Evolutionary conservation across 2,113 vertebrate species (phyloP).

Genomic region (Candoia aspera): DNA sequence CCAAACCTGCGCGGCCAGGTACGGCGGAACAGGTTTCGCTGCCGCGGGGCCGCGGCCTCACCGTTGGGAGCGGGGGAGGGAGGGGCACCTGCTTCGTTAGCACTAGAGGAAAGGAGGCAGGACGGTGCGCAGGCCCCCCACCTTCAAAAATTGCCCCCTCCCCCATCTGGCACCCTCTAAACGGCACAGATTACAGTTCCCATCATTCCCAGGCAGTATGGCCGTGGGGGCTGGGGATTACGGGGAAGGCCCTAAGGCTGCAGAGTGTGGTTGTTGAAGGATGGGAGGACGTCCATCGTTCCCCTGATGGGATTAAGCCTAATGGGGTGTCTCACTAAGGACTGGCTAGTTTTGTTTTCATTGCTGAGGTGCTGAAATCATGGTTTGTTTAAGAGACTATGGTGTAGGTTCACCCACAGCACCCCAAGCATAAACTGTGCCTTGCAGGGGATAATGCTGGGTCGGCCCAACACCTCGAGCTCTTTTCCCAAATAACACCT

Average conservation of each 20-base stretch:
- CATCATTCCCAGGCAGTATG: neutral
- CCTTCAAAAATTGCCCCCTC: neutral
- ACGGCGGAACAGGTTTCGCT: constrained; percentile 24
- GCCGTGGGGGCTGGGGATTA: neutral
- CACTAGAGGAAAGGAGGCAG: neutral
- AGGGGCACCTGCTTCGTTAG: neutral
- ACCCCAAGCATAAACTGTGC: neutral
- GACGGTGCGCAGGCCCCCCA: neutral
- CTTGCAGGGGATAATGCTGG: neutral
- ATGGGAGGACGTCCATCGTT: neutral
- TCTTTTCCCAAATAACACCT: neutral
- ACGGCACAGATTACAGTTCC: neutral
- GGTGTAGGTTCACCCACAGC: neutral
- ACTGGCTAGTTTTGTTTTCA: neutral
- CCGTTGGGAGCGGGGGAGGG: neutral
- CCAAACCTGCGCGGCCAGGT: constrained; percentile 17
- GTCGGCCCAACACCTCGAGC: neutral
- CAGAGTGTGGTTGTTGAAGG: neutral
- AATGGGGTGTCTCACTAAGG: neutral
- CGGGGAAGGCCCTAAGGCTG: neutral
- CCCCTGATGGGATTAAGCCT: neutral
- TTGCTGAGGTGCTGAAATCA: neutral
- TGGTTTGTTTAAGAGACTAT: neutral
- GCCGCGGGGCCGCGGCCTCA: neutral
- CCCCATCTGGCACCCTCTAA: neutral